These are phyloP conservation scores for Rana temporaria DNA, from an alignment of 2,113 vertebrate genomes.

Conservation along the genomic window DNA sequence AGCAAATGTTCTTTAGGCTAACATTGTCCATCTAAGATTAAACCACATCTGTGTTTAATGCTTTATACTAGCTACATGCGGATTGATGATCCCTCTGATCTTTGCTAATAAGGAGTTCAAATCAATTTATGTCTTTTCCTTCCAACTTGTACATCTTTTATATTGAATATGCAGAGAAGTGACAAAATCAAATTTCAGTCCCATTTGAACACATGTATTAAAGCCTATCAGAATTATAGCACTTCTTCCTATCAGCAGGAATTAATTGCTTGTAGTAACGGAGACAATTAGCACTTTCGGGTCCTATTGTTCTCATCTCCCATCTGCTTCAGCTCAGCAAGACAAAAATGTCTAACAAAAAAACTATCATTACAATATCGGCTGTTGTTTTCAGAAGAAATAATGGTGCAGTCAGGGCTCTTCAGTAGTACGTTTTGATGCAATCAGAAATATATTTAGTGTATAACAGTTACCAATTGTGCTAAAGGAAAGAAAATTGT, in stretches of 20 bases:
- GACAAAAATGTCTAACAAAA: background rate
- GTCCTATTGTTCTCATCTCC: slow-evolving; percentile 4
- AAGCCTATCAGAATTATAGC: background rate
- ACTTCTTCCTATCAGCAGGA: slow-evolving; percentile 16
- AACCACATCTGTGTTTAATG: no score
- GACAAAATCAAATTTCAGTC: background rate
- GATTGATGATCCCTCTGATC: no score
- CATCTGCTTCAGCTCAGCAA: slow-evolving; percentile 1
- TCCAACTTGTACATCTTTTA: no score
- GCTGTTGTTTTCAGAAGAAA: slow-evolving; percentile 20
- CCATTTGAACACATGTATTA: background rate
- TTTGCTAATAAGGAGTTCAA: no score
- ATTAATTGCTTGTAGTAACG: slow-evolving; percentile 20
- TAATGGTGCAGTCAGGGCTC: background rate
- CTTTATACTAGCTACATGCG: no score
- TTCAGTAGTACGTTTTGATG: slow-evolving; percentile 18
- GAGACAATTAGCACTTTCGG: background rate
- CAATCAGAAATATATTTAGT: background rate
- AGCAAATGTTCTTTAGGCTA: no score
- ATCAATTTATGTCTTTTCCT: no score
- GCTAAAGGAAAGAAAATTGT: background rate
- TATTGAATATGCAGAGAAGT: no score
- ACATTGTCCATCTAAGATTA: no score
- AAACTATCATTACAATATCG: background rate
- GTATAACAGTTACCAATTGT: slow-evolving; percentile 40